A percentile compares a stretch with the other conserved stretches of the same genome.
Conservation (phyloP, 92 coral and sea anemone genomes). For the Virgularia gustaviana region DNA sequence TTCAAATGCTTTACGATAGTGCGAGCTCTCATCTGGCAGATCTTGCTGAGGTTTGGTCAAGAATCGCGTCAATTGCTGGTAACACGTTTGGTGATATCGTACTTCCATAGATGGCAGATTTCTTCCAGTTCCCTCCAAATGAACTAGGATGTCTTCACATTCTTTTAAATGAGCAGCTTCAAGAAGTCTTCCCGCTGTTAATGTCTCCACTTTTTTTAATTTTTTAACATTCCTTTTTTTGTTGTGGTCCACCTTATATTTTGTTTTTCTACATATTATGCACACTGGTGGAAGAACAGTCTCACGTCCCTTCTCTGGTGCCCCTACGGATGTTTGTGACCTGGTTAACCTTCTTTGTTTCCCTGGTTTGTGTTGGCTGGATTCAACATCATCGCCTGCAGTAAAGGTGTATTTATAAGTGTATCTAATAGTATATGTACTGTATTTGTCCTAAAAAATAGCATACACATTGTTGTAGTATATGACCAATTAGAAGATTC, state of each 20-base stretch:
- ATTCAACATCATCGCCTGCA: too few species aligned
- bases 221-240: background rate
- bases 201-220: constrained; percentile 6
- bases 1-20: background rate
- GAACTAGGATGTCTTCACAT: background rate
- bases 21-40: background rate
- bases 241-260: background rate
- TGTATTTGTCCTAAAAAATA: too few species aligned
- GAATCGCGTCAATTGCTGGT: too few species aligned
- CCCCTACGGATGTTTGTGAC: background rate
- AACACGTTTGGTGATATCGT: too few species aligned
- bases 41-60: background rate
- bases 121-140: background rate
- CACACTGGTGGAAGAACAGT: background rate
- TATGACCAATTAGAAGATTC: too few species aligned
- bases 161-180: background rate
- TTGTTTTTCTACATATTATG: background rate
- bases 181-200: background rate
- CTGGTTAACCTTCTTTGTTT: too few species aligned
- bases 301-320: too few species aligned
- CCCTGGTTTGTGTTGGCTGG: too few species aligned
- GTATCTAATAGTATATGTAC: too few species aligned
- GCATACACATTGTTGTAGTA: too few species aligned
- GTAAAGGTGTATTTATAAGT: too few species aligned
- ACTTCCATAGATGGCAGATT: too few species aligned